A percentile compares a stretch with the other conserved stretches of the same genome.
Conservation (phyloP, 2,888 invertebrate species). For the Nipponacmea schrenckii region DNA sequence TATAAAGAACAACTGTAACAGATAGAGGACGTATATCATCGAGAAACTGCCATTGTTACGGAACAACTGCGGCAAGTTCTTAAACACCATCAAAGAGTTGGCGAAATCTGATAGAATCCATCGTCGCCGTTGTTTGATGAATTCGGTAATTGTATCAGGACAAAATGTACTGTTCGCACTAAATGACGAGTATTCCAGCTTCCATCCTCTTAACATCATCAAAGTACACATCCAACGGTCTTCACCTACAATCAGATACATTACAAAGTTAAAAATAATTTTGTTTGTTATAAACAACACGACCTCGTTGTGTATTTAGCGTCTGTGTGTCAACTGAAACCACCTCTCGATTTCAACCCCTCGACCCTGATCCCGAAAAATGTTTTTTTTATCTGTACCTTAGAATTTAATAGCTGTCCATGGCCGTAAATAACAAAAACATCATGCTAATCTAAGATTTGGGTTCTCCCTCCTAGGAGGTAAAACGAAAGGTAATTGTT, state of each 20-base stretch:
- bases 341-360: too few relatives aligned
- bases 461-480: too few relatives aligned
- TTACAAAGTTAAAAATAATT: neutral
- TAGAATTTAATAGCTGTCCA: too few relatives aligned
- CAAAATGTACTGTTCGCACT: slow-evolving; percentile 47
- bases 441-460: too few relatives aligned
- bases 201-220: slow-evolving; percentile 51
- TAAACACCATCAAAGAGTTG: slow-evolving; percentile 41
- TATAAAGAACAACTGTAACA: slow-evolving; percentile 43
- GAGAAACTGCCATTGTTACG: slow-evolving; percentile 40
- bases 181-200: slow-evolving; percentile 38
- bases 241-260: slow-evolving; percentile 33
- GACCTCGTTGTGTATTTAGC: too few relatives aligned
- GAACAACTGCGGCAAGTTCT: slow-evolving; percentile 32
- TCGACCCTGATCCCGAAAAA: too few relatives aligned
- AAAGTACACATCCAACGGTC: slow-evolving; percentile 53
- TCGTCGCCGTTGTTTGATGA: slow-evolving; percentile 45
- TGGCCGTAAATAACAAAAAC: too few relatives aligned
- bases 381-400: too few relatives aligned
- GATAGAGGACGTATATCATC: slow-evolving; percentile 39
- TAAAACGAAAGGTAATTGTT: too few relatives aligned
- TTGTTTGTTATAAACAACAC: too few relatives aligned
- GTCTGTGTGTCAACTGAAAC: too few relatives aligned
- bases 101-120: slow-evolving; percentile 50
- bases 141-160: slow-evolving; percentile 44